A percentile compares a stretch with the other conserved stretches of the same genome.
These are phyloP conservation scores for Hyperoplus lanceolatus DNA, from an alignment of 2,797 vertebrate genomes.

Conservation along the genomic window DNA sequence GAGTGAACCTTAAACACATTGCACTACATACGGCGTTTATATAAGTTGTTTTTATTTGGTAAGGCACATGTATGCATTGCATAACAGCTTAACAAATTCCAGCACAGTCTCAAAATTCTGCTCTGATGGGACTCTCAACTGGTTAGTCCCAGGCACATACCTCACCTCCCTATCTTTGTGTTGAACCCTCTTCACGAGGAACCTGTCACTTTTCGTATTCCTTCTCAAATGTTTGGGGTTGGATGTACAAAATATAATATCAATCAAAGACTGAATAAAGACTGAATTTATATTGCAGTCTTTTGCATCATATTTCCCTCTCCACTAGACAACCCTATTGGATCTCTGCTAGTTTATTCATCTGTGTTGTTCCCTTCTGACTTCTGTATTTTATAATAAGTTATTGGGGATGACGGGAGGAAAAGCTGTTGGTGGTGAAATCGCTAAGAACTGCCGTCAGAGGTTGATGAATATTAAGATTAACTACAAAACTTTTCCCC, in stretches of 20 bases:
- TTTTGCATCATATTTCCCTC: neutral
- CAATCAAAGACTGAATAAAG: neutral
- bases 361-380: neutral
- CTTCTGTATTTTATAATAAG: slow-evolving; percentile 6
- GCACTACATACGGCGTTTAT: slow-evolving; percentile 14
- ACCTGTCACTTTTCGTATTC: neutral
- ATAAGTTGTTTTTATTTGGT: slow-evolving; percentile 13
- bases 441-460: neutral
- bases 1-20: slow-evolving; percentile 1
- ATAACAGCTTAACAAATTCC: slow-evolving; percentile 19
- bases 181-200: neutral
- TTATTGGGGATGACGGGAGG: neutral
- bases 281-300: neutral
- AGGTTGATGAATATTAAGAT: slow-evolving; percentile 15
- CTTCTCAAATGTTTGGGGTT: neutral
- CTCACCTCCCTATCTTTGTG: neutral
- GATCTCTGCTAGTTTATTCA: neutral
- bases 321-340: neutral
- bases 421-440: neutral
- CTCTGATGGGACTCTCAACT: neutral
- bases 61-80: neutral
- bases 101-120: accelerated
- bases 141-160: neutral
- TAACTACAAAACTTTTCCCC: slow-evolving; percentile 7
- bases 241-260: neutral